These are phyloP conservation scores for Synergus umbraculus DNA, from an alignment of 2,888 invertebrate species.

Conservation along the genomic window DNA sequence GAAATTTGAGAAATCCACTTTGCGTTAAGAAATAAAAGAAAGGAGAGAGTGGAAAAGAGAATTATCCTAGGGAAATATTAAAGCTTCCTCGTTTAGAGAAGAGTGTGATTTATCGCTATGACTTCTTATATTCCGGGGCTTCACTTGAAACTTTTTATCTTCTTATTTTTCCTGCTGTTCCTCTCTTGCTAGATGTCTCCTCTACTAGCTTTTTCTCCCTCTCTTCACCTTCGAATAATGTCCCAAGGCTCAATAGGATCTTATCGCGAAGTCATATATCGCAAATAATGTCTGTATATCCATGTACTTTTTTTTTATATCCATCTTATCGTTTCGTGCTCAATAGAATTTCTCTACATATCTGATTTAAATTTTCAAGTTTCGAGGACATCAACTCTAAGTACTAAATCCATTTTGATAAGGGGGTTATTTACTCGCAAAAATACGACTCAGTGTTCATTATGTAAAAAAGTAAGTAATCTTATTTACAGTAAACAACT, in stretches of 20 bases:
- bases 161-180: constrained; percentile 38
- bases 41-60: constrained; percentile 18
- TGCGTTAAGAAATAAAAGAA: constrained; percentile 29
- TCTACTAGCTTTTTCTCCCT: constrained; percentile 23
- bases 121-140: constrained; percentile 27
- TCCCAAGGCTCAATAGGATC: constrained; percentile 44
- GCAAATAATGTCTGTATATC: constrained; percentile 27
- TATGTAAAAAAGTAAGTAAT: background rate
- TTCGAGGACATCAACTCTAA: background rate
- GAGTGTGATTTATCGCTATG: constrained; percentile 45
- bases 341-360: constrained; percentile 3
- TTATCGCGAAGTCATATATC: constrained; percentile 32
- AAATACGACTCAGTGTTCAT: background rate
- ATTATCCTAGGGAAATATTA: constrained; percentile 42
- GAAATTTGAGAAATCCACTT: background rate
- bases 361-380: constrained; percentile 16
- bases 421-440: background rate
- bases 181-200: constrained; percentile 36
- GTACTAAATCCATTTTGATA: constrained; percentile 23
- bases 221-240: constrained; percentile 35
- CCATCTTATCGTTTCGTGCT: constrained; percentile 8
- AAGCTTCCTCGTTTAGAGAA: constrained; percentile 40
- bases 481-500: background rate
- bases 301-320: constrained; percentile 1
- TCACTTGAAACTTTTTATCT: constrained; percentile 46